phyloP scores from a whole-genome alignment of 2,888 invertebrate genomes.

The Sarcophaga rosellei region DNA sequence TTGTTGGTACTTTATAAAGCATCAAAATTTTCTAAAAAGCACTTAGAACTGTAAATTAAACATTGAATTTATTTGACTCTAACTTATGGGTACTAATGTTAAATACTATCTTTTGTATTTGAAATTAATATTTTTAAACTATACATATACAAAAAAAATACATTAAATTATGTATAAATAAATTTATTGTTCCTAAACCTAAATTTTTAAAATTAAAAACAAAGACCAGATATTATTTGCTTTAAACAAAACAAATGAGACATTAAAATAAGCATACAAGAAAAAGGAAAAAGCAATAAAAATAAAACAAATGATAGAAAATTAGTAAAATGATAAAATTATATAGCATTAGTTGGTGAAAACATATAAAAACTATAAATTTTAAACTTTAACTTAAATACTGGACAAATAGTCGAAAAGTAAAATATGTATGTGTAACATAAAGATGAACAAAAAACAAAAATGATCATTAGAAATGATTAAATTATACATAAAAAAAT shows the following conservation, averaged over 20 bases:
- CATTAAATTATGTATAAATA: not conserved
- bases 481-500: not conserved
- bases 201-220: slow-evolving; percentile 27
- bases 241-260: not conserved
- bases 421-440: not conserved
- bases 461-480: not conserved
- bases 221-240: slow-evolving; percentile 19
- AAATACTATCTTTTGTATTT: too few relatives aligned
- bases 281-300: not conserved
- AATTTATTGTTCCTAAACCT: slow-evolving; percentile 29
- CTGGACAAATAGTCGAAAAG: not conserved
- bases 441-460: not conserved
- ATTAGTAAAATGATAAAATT: not conserved
- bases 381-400: not conserved
- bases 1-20: too few relatives aligned
- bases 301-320: not conserved
- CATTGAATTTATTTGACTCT: too few relatives aligned
- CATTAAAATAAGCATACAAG: not conserved
- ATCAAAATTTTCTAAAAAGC: too few relatives aligned
- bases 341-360: not conserved
- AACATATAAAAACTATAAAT: not conserved
- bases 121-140: not conserved
- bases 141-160: not conserved
- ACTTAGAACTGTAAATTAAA: too few relatives aligned
- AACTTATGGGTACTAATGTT: too few relatives aligned